Conservation (phyloP, 2,113 vertebrate genomes). For the Elaphurus davidianus region DNA sequence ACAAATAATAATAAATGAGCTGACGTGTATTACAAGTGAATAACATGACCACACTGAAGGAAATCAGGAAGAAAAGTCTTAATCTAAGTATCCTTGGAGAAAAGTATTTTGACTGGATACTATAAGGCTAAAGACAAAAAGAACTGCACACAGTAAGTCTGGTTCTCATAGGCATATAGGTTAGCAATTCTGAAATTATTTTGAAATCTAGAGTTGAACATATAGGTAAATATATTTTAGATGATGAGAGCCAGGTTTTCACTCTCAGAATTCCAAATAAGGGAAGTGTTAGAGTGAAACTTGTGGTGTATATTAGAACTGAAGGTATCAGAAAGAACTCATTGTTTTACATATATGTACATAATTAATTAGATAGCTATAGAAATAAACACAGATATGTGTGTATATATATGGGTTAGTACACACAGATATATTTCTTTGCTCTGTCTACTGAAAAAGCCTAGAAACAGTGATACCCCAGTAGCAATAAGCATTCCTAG, state of each 20-base stretch:
- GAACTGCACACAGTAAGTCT: not conserved
- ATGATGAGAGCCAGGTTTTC: not conserved
- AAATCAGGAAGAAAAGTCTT: not conserved
- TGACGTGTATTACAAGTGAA: not conserved
- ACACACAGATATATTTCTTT: not conserved
- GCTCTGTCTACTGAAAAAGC: not conserved
- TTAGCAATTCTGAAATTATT: slow-evolving; percentile 5
- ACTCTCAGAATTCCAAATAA: slow-evolving; percentile 36
- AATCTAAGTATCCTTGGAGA: not conserved
- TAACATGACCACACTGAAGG: not conserved
- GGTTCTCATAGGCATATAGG: not conserved
- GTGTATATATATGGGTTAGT: not conserved
- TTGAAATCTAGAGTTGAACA: not conserved
- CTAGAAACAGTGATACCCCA: not conserved
- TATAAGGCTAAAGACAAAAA: not conserved
- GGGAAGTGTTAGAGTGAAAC: not conserved
- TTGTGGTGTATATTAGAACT: not conserved
- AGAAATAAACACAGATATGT: not conserved
- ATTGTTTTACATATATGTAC: not conserved
- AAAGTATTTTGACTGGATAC: not conserved
- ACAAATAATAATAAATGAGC: not conserved
- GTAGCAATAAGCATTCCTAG: not conserved
- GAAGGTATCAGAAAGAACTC: not conserved
- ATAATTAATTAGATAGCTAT: not conserved
- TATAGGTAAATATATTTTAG: slow-evolving; percentile 10